Percentiles rank a stretch among this genome's conserved stretches.
phyloP scores from a whole-genome alignment of 2,888 invertebrate species.

The Ectobius pallidus region DNA sequence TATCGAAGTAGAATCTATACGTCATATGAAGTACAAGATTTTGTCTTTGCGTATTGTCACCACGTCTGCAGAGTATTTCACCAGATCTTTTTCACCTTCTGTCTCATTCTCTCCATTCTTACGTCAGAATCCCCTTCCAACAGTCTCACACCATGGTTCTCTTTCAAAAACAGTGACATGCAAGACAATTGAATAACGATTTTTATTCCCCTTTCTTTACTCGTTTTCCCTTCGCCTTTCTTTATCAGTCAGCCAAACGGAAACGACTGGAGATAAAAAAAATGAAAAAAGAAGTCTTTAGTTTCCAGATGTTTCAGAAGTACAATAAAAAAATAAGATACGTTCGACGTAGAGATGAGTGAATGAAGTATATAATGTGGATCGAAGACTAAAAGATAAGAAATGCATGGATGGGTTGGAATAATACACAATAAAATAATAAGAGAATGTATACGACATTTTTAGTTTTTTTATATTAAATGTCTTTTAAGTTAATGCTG shows the following conservation, averaged over 20 bases:
- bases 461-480: neutral
- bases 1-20: too few relatives aligned
- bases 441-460: conserved; percentile 9
- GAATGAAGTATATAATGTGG: neutral
- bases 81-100: neutral
- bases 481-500: too few relatives aligned
- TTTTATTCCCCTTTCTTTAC: conserved; percentile 26
- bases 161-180: conserved; percentile 35
- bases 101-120: neutral
- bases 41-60: neutral
- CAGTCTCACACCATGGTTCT: neutral
- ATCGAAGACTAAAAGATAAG: neutral
- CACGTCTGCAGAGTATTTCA: neutral
- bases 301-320: conserved; percentile 36
- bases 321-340: neutral
- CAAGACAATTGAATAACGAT: conserved; percentile 38
- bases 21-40: too few relatives aligned
- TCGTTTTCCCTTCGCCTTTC: conserved; percentile 19
- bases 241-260: conserved; percentile 33
- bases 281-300: conserved; percentile 28
- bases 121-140: neutral
- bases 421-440: conserved; percentile 23
- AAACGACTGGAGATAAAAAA: conserved; percentile 33
- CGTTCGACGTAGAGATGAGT: neutral
- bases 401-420: too few relatives aligned